phyloP scores from a whole-genome alignment of 2,888 invertebrate species.

The Drosophila nr. medialis region DNA sequence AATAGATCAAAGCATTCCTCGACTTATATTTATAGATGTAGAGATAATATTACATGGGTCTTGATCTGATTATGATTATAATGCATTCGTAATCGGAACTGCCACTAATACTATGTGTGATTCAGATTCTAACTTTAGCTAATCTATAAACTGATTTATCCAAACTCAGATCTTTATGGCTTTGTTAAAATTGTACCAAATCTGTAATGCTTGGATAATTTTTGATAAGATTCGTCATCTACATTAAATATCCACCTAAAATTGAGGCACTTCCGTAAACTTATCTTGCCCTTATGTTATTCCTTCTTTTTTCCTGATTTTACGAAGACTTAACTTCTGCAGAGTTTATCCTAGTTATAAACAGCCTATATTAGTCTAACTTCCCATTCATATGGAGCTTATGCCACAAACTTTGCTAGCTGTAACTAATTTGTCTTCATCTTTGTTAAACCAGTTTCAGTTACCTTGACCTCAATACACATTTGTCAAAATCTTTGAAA shows the following conservation, averaged over 20 bases:
- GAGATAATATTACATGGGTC: not conserved
- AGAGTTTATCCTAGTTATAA: not conserved
- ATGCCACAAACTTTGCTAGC: too few species aligned
- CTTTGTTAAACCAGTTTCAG: not conserved
- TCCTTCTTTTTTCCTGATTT: not conserved
- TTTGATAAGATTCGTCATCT: not conserved
- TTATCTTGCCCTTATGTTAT: not conserved
- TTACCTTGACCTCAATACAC: conserved; percentile 37
- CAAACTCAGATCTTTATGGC: not conserved
- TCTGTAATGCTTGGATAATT: not conserved
- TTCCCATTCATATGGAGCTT: not conserved
- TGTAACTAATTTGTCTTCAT: not conserved
- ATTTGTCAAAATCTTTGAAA: conserved; percentile 14
- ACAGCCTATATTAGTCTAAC: not conserved
- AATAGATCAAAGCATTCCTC: not conserved
- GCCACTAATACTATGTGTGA: not conserved
- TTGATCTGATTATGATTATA: not conserved
- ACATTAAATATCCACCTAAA: not conserved
- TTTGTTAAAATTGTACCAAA: not conserved
- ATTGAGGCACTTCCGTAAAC: not conserved
- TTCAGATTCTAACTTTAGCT: not conserved
- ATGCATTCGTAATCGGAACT: not conserved
- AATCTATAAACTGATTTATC: not conserved
- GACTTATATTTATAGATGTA: not conserved
- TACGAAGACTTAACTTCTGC: not conserved